These are phyloP conservation scores for Trichacis sp. DNA, from an alignment of 2,888 invertebrate species.

Conservation along the genomic window DNA sequence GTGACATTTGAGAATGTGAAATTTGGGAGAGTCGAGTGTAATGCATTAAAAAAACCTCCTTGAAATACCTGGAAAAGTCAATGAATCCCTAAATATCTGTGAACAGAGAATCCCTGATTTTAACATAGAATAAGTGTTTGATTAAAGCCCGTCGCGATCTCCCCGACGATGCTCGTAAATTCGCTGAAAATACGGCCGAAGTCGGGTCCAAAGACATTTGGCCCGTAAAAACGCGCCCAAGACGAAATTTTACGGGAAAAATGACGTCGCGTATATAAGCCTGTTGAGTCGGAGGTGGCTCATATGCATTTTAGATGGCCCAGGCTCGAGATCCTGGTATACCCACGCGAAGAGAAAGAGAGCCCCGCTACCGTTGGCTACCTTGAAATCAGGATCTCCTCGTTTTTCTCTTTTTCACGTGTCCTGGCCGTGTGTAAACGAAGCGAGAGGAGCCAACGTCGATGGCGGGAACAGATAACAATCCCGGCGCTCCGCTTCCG, in stretches of 20 bases:
- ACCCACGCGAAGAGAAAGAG: constrained; percentile 12
- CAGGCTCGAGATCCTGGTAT: constrained; percentile 18
- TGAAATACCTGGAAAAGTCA: too few relatives aligned
- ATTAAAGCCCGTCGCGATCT: neutral
- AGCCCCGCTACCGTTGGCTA: constrained; percentile 25
- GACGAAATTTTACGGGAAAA: constrained; percentile 18
- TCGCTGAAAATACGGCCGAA: neutral
- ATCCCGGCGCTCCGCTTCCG: constrained; percentile 27
- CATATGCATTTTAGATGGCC: constrained; percentile 25
- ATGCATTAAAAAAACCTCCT: too few relatives aligned
- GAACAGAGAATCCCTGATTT: too few relatives aligned
- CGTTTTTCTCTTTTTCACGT: constrained; percentile 15
- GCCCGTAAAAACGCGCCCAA: neutral
- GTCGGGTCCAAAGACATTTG: neutral
- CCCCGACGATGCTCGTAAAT: neutral
- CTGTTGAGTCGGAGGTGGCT: constrained; percentile 14
- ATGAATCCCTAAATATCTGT: too few relatives aligned
- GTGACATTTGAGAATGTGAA: too few relatives aligned
- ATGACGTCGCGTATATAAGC: constrained; percentile 7
- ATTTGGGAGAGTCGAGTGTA: too few relatives aligned
- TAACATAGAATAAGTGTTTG: too few relatives aligned
- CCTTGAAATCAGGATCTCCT: constrained; percentile 33
- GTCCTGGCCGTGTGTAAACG: constrained; percentile 26
- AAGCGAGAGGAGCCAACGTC: constrained; percentile 33
- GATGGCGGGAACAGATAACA: constrained; percentile 28